A percentile compares a stretch with the other conserved stretches of the same genome.
phyloP scores from a whole-genome alignment of 2,113 vertebrate species.

The Oxyruncus cristatus region DNA sequence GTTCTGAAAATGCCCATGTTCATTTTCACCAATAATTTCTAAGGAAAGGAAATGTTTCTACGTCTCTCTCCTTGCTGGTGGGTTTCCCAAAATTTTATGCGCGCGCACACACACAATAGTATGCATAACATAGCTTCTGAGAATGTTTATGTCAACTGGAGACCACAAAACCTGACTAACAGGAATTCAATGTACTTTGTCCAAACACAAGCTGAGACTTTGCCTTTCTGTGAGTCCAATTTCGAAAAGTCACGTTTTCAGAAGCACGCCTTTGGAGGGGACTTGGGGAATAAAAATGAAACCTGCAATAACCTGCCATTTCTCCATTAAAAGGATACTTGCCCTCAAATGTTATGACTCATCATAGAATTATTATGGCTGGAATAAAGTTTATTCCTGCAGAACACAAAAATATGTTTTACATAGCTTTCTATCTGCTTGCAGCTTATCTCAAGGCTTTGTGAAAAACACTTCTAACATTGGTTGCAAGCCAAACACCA shows the following conservation, averaged over 20 bases:
- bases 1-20: neutral
- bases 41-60: neutral
- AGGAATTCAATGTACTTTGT: neutral
- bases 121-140: neutral
- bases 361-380: neutral
- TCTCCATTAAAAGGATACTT: neutral
- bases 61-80: neutral
- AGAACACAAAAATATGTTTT: neutral
- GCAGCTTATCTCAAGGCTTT: neutral
- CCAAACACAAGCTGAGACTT: neutral
- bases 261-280: neutral
- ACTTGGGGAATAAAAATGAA: neutral
- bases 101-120: neutral
- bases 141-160: neutral
- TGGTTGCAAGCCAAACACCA: neutral
- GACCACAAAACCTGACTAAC: neutral
- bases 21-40: neutral
- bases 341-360: neutral
- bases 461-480: neutral
- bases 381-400: neutral
- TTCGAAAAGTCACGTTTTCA: neutral
- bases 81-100: neutral
- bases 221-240: neutral
- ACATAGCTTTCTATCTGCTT: neutral
- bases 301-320: neutral